Evolutionary conservation across 1,140 invertebrate genomes (phyloP), one percentile per base, ranked within the genome.

Genomic region (Drosophila littoralis): DNA sequence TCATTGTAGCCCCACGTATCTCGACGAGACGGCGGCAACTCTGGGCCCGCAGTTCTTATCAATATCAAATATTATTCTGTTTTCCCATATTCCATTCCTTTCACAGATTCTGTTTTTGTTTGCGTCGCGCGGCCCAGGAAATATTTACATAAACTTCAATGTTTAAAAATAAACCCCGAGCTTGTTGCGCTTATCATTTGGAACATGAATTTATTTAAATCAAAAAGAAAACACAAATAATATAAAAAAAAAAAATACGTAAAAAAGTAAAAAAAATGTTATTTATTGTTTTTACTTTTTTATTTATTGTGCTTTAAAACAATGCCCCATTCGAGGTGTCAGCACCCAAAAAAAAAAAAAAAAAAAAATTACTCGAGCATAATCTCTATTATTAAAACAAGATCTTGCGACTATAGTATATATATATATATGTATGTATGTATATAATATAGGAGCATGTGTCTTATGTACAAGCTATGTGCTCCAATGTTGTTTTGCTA

Each of bases 91-190:
- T 17, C 6, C 55, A n/a, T 52, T 59, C 35, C 43, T 42, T 59
- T 54, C 45, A 48, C 50, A 48, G 64, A 70, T 71, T 77, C 66
- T 85, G 74, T 65, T 84, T 77, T 76, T 86, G 76, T 74, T 85
- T 85, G 74, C 45, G 83, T 88, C 79, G 80, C 67, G 74, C 74
- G 68, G 66, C 67, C 73, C 82, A 86, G 83, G 83, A 86, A 86
- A 88, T 88, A 88, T 88, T 89, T 89, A 89, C 84, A 88, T 84
- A 89, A 88, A 84, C 83, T 88, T 88, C 83, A 88, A 81, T 84
- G 84, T 89, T 88, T 88, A 88, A 88, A 88, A 88, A 88, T 89
- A 89, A 83, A 80, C 70, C 70, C 28, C 67, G 42, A 76, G 74
- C 57, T 45, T 12, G n/a, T 45, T 22, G 35, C 46, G 63, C 79